Conservation (phyloP, 2,888 invertebrate genomes). For the Sphinx pinastri region DNA sequence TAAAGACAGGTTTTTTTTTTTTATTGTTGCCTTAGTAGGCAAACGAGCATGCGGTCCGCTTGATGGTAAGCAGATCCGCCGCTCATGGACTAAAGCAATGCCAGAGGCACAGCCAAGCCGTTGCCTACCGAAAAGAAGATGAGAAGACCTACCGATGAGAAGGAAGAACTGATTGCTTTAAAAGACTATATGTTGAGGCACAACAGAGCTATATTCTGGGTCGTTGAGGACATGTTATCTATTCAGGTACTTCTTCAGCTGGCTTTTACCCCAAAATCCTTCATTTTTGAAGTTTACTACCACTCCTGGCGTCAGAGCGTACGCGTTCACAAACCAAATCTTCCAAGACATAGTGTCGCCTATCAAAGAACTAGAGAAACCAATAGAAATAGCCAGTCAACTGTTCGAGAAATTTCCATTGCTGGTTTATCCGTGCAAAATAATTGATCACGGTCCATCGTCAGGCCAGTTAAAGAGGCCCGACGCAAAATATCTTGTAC, state of each 20-base stretch:
- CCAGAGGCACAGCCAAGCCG: too few relatives aligned
- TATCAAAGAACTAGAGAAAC: constrained; percentile 85
- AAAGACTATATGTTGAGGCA: constrained; percentile 86
- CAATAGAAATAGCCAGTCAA: constrained; percentile 83
- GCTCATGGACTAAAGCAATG: too few relatives aligned
- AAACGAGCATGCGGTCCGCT: too few relatives aligned
- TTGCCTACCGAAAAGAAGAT: too few relatives aligned
- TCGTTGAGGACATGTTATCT: constrained; percentile 89
- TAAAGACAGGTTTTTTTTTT: constrained; percentile 80
- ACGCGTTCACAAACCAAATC: constrained; percentile 88
- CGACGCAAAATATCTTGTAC: constrained; percentile 82
- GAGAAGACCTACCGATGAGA: too few relatives aligned
- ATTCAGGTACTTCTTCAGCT: constrained; percentile 86
- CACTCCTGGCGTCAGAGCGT: constrained; percentile 86
- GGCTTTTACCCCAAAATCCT: constrained; percentile 88
- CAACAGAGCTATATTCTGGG: constrained; percentile 89
- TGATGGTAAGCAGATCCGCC: too few relatives aligned
- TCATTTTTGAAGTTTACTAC: constrained; percentile 89
- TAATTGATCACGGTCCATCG: constrained; percentile 85
- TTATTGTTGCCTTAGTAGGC: too few relatives aligned
- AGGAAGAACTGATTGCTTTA: constrained; percentile 85
- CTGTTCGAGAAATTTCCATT: constrained; percentile 87
- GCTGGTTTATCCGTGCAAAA: constrained; percentile 87
- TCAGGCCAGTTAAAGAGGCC: constrained; percentile 85
- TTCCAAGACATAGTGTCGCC: constrained; percentile 89